Percentiles rank a stretch among this genome's conserved stretches.
Conservation (phyloP, 2,113 vertebrate genomes). For the Colinus virginianus region DNA sequence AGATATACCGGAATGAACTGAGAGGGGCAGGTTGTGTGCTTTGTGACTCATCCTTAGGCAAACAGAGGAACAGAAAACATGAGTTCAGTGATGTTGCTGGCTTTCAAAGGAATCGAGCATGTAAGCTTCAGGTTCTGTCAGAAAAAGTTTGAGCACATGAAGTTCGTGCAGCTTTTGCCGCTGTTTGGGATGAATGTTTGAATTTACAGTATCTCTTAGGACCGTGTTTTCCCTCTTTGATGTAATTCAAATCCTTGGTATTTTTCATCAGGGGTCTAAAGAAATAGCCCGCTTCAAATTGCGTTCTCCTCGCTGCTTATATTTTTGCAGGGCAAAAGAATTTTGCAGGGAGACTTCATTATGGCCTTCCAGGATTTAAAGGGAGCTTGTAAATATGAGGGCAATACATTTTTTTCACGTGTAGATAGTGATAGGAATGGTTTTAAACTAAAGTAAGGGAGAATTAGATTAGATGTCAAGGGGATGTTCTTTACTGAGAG, state of each 20-base stretch:
- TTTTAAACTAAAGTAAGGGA: no score
- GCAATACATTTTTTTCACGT: no score
- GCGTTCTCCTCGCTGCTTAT: background rate
- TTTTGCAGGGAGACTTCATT: no score
- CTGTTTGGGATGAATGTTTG: background rate
- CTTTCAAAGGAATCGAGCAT: background rate
- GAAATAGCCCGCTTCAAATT: background rate
- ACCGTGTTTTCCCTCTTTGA: background rate
- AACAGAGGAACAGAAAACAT: background rate
- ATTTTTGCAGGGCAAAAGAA: no score
- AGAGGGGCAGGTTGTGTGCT: background rate
- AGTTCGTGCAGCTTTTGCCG: background rate
- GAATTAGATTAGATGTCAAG: no score
- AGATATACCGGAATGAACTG: background rate
- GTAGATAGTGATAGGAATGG: no score
- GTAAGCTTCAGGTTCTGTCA: background rate
- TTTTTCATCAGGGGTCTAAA: background rate
- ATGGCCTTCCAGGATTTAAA: no score
- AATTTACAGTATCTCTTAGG: background rate
- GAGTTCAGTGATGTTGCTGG: background rate
- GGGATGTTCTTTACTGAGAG: no score
- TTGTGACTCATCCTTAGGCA: background rate
- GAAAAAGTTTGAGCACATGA: background rate
- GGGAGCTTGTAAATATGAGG: no score
- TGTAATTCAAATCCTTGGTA: background rate